Base-by-base conservation (phyloP, 2,797 vertebrate genomes). In the Acrossocheilus wenchowensis region DNA sequence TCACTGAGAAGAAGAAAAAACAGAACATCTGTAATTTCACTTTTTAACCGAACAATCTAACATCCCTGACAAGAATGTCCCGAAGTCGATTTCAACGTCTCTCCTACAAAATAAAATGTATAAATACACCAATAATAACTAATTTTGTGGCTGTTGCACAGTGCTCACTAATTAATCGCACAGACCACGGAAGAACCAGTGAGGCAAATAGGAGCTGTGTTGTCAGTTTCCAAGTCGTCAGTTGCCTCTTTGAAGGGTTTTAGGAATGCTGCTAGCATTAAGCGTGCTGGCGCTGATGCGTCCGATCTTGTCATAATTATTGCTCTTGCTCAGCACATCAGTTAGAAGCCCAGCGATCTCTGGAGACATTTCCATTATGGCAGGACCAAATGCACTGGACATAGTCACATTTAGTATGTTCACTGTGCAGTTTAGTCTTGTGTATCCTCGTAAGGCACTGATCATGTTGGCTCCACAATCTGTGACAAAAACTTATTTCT, bases 191-290 rank as follows among this genome's bases (percentile, higher is more conserved):
- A 21, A 88, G 83, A 19, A 85, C 71, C 19, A 85, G 57, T 11
- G 62, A 78, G 36, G 36, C 54, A 41, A 60, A 75, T 19, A n/a
- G 79, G 69, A 39, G 43, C 54, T 75, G 82, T 73, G 54, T 54
- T 64, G 57, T 85, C 82, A 1, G 77, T 84, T 62, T 84, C 77
- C 23, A 68, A 41, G 17, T 84, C 12, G 36, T 87, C 57, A 17
- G 52, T 84, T 57, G 86, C 75, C 10, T 84, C 82, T 79, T 68
- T 80, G 68, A 78, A 72, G 64, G 81, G 73, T 57, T 87, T 78
- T 26, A 78, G n/a, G 68, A 83, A 78, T 6, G 80, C 34, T 39
- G 43, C 50, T n/a, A 87, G 48, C 26, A 66, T 19, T 36, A 21
- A 78, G 75, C 3, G 6, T 84, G 54, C 45, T 82, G 62, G 26